phyloP scores from a whole-genome alignment of 2,797 vertebrate species.

The Ceyx erithaca region DNA sequence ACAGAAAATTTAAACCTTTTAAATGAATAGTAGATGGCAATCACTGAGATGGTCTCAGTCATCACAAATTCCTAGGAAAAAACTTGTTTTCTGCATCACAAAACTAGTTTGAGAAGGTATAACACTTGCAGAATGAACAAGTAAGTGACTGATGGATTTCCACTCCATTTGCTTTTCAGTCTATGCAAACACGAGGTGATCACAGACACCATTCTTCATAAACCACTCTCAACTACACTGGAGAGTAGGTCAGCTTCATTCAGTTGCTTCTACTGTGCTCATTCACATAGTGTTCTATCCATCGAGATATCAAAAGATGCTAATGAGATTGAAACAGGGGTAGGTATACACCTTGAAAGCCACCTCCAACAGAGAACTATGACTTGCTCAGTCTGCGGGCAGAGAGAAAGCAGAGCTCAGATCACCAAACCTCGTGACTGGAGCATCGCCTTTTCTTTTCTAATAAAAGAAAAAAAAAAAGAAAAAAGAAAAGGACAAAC shows the following conservation, averaged over 20 bases:
- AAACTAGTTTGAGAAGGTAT: neutral
- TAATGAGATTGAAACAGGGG: neutral
- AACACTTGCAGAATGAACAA: neutral
- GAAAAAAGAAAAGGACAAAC: too few relatives aligned
- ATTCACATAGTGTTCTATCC: fast-evolving
- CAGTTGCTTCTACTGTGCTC: neutral
- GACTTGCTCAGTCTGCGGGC: neutral
- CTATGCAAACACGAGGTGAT: neutral
- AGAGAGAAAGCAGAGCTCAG: too few relatives aligned
- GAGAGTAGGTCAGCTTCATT: neutral
- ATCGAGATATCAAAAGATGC: neutral
- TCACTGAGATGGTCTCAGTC: neutral
- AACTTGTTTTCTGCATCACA: neutral
- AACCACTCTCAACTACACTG: neutral
- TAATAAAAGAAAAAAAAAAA: too few relatives aligned
- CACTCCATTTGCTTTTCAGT: neutral
- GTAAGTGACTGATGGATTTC: neutral
- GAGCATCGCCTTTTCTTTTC: too few relatives aligned
- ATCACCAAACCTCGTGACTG: too few relatives aligned
- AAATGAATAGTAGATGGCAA: neutral
- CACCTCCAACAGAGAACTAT: neutral
- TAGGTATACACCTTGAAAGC: neutral
- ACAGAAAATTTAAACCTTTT: neutral
- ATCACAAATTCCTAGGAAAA: neutral
- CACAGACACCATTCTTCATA: neutral